Base-by-base conservation (phyloP, 2,113 vertebrate genomes). In the Passerina amoena region DNA sequence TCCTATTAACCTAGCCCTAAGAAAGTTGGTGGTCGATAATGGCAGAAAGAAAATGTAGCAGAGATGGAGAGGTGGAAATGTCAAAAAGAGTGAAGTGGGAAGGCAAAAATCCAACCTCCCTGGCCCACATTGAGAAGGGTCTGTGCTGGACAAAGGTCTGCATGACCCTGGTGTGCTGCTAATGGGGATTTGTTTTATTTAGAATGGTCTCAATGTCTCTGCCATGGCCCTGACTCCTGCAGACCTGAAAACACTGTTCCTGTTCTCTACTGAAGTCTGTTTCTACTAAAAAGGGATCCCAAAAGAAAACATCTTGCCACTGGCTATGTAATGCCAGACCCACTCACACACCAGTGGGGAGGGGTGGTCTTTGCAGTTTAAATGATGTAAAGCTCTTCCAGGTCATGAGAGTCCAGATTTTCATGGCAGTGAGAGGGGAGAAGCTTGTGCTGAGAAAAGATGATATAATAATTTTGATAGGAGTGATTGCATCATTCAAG, bases 221-320 rank as follows among this genome's bases (percentile, higher is more conserved):
- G 15, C 7, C 54, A 68, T 1, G 2, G 12, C 31, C 0, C 0
- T 24, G 59, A 10, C 14, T 10, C 1, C 14, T 48, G 15, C 11
- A 44, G 5, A 19, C 8, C n/a, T 44, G 24, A 61, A 45, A 81
- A 6, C 4, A 7, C 12, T 3, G 6, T 22, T 65, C 10, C 10
- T 14, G 8, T n/a, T 88, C 19, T n/a, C 16, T 54, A 2, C n/a
- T 65, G 53, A 68, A 65, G 6, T 22, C 14, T 35, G 6, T 37
- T 88, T 37, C 53, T 47, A 16, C 11, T 17, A 40, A 23, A 37
- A 42, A 2, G 6, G 4, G 3, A 10, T 59, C 33, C 10, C 47
- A 51, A 56, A 30, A 57, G 16, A 54, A 12, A 68, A 1, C 7
- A 3, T 3, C 5, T 11, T 51, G 25, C 7, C 63, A 40, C n/a